A percentile compares a stretch with the other conserved stretches of the same genome.
Conservation (phyloP, 2,888 invertebrate species). For the Siphonodentalium dalli region DNA sequence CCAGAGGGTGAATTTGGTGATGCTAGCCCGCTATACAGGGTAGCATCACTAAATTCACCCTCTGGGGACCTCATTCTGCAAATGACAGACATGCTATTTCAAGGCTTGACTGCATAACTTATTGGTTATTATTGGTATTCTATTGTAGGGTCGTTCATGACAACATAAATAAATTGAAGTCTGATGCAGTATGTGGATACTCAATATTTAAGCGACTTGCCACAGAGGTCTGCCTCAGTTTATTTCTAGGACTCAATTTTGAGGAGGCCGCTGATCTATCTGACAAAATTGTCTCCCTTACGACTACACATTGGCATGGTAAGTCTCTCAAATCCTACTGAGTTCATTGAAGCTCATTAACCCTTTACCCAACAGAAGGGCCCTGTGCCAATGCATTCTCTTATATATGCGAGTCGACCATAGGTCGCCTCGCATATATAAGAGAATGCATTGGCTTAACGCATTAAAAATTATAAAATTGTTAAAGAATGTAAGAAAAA, state of each 20-base stretch:
- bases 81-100: too few relatives aligned
- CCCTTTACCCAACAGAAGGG: too few relatives aligned
- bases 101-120: background rate
- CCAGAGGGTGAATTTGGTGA: too few relatives aligned
- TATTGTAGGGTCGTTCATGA: constrained; percentile 2
- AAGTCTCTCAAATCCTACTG: constrained; percentile 3
- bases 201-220: constrained; percentile 44
- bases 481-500: too few relatives aligned
- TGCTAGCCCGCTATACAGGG: too few relatives aligned
- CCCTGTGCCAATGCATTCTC: too few relatives aligned
- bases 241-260: constrained; percentile 54
- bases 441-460: too few relatives aligned
- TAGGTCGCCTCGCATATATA: too few relatives aligned
- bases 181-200: constrained; percentile 42
- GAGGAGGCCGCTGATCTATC: constrained; percentile 34
- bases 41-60: too few relatives aligned
- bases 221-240: constrained; percentile 49
- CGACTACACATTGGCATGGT: constrained; percentile 59
- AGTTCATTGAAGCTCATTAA: background rate
- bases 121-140: background rate
- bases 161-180: background rate
- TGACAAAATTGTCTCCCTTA: constrained; percentile 37
- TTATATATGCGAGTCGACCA: too few relatives aligned
- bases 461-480: too few relatives aligned
- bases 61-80: too few relatives aligned